Conservation (phyloP, 30 jellyfish, hydroid and myxozoan species). For the Pelagia noctiluca region DNA sequence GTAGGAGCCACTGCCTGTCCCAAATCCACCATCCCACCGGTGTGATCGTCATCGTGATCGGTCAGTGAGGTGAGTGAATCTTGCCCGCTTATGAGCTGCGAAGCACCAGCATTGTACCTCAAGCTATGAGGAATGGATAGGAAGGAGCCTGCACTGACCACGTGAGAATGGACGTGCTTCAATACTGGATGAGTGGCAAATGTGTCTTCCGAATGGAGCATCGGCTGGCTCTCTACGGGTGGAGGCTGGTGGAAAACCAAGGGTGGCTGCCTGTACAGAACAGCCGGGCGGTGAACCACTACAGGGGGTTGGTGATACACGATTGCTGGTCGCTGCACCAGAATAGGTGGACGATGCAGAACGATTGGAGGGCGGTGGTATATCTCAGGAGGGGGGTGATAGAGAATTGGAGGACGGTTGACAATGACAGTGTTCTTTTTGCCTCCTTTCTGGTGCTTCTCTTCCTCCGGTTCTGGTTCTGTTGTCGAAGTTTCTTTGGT, state of each 20-base stretch:
- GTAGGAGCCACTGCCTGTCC: constrained; percentile 56
- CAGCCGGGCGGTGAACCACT: constrained; percentile 96
- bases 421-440: constrained; percentile 87
- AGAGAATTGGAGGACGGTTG: constrained; percentile 94
- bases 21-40: constrained; percentile 29
- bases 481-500: constrained; percentile 32
- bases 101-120: constrained; percentile 59
- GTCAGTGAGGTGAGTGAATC: constrained; percentile 29
- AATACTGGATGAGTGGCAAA: constrained; percentile 71
- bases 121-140: constrained; percentile 70
- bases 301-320: constrained; percentile 98
- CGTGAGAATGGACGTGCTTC: constrained; percentile 67
- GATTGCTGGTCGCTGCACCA: constrained; percentile 93
- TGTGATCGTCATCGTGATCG: constrained; percentile 50
- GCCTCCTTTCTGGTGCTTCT: constrained; percentile 78
- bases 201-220: constrained; percentile 77
- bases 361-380: constrained; percentile 94
- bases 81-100: constrained; percentile 29
- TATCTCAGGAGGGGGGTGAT: constrained; percentile 98
- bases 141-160: constrained; percentile 73
- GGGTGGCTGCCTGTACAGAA: constrained; percentile 91
- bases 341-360: constrained; percentile 91
- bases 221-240: constrained; percentile 93
- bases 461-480: constrained; percentile 49
- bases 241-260: constrained; percentile 95